phyloP scores from a whole-genome alignment of 2,113 vertebrate species.

The Lampris megalopsis region DNA sequence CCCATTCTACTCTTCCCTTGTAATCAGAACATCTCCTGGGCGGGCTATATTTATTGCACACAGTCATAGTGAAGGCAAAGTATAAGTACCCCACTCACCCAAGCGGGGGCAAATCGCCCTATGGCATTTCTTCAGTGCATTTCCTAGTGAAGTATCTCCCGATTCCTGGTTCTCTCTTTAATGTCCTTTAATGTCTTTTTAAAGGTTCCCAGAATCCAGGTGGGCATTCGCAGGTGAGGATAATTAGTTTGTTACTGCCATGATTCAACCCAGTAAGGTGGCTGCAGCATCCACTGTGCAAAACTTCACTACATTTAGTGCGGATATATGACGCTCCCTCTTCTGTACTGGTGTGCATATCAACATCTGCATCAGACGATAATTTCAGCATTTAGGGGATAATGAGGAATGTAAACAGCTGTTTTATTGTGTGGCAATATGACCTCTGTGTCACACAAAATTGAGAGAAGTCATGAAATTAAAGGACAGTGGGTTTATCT shows the following conservation, averaged over 20 bases:
- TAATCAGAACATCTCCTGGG: slow-evolving; percentile 30
- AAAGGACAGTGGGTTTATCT: slow-evolving; percentile 52
- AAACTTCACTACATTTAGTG: neutral
- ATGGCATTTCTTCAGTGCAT: slow-evolving; percentile 50
- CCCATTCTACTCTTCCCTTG: slow-evolving; percentile 12
- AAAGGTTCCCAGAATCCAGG: slow-evolving; percentile 48
- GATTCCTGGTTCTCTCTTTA: slow-evolving; percentile 42
- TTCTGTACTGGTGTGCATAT: slow-evolving; percentile 20
- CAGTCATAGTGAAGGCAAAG: slow-evolving; percentile 36
- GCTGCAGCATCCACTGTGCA: neutral
- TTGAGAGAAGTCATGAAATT: slow-evolving; percentile 40
- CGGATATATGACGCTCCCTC: slow-evolving; percentile 5
- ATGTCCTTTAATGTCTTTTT: slow-evolving; percentile 41
- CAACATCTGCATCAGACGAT: slow-evolving; percentile 34
- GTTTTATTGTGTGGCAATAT: slow-evolving; percentile 40
- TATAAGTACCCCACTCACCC: slow-evolving; percentile 30
- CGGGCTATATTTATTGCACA: slow-evolving; percentile 40
- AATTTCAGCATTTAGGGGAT: slow-evolving; percentile 32
- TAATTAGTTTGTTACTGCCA: slow-evolving; percentile 30
- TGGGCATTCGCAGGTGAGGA: slow-evolving; percentile 54
- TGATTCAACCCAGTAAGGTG: slow-evolving; percentile 27
- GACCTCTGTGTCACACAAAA: slow-evolving; percentile 36
- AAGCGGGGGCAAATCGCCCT: slow-evolving; percentile 36
- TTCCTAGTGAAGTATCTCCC: slow-evolving; percentile 40
- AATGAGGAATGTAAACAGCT: slow-evolving; percentile 50